A percentile compares a stretch with the other conserved stretches of the same genome.
phyloP scores from a whole-genome alignment of 2,113 vertebrate genomes.

The Laticauda colubrina region DNA sequence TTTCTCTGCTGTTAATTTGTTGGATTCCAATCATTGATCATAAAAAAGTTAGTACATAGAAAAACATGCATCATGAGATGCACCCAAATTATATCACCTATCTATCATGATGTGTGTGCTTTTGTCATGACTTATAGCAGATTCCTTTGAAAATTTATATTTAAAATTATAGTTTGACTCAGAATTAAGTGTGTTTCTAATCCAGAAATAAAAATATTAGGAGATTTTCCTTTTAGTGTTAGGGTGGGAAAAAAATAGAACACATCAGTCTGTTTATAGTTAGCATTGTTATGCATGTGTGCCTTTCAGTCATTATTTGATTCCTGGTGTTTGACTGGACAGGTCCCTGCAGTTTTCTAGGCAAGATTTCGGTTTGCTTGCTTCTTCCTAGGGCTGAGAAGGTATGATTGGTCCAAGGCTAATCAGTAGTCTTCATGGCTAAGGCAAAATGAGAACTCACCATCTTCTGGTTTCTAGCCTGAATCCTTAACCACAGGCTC shows the following conservation, averaged over 20 bases:
- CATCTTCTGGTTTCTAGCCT: not conserved
- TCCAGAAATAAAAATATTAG: not conserved
- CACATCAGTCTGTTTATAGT: not conserved
- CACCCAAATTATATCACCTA: not conserved
- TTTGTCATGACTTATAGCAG: not conserved
- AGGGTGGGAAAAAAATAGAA: too few relatives aligned
- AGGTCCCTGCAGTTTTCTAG: not conserved
- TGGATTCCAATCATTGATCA: not conserved
- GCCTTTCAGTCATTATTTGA: not conserved
- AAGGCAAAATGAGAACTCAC: not conserved
- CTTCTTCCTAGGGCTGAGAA: not conserved
- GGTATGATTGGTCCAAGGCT: not conserved
- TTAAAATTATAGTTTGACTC: not conserved
- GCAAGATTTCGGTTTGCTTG: not conserved
- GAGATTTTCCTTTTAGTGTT: not conserved
- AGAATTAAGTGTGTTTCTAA: not conserved
- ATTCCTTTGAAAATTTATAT: not conserved
- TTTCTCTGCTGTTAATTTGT: not conserved
- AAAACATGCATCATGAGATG: not conserved
- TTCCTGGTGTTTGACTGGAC: not conserved
- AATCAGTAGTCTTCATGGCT: not conserved
- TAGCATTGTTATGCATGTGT: not conserved
- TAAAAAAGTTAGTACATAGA: not conserved
- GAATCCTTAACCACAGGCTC: not conserved
- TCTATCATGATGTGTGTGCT: not conserved